Base-by-base conservation (phyloP, 1,140 invertebrate species). In the Neelides sp. region DNA sequence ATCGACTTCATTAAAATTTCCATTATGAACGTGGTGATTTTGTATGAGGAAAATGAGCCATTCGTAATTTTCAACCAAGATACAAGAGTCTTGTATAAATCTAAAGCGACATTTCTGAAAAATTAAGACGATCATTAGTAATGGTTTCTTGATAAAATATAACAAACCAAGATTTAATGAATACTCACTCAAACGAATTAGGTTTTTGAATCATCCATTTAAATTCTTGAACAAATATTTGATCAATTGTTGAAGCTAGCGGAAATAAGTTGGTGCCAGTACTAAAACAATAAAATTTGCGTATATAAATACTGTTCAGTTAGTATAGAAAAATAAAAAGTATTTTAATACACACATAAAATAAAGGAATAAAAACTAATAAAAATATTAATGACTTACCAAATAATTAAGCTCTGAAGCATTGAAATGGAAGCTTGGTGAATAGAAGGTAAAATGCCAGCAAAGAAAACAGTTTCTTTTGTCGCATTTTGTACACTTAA, bases 381-480 rank as follows among this genome's bases (percentile, higher is more conserved):
- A 23, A 32, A 8, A 32, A 8, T 32, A 7, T 8, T 32, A 32
- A 45, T 20, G 13, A 23, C 30, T 46, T 54, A 59, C 58, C 58
- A 48, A 30, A 15, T 13, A 15, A 56, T 40, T 3, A 59, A 30
- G 20, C 26, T 36, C 4, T 45, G 15, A 32, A 59, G 32, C 10
- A 59, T 12, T 22, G 46, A 12, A n/a, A 54, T 40, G 2, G 54
- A n/a, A 3, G 15, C 20, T 37, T 24, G 12, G 13, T 52, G 54
- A 41, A 59, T 43, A 10, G 28, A 24, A 10, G 58, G 58, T 8
- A 55, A 13, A n/a, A 56, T 2, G 1, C 27, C 27, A 1, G 50
- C 23, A 3, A 59, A 36, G 46, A 36, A 51, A 36, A 54, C 23
- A 44, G 22, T 8, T 36, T 59, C 58, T 40, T 49, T 59, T n/a